These are phyloP conservation scores for Hypercompe scribonia DNA, from an alignment of 2,888 invertebrate genomes.

Conservation along the genomic window DNA sequence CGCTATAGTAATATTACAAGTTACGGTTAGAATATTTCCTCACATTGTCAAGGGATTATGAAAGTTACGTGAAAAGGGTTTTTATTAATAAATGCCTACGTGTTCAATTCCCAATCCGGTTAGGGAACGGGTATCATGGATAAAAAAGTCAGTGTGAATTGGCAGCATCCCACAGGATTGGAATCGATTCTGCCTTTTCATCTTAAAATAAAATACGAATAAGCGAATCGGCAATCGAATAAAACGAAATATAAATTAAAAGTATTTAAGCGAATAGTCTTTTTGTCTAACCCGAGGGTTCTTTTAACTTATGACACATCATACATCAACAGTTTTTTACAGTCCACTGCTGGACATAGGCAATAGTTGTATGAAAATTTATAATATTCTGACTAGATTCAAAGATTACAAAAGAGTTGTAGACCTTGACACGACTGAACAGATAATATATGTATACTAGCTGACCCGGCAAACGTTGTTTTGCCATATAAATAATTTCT, in stretches of 20 bases:
- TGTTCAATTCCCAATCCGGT: background rate
- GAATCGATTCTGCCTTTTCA: background rate
- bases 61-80: background rate
- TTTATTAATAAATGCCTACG: constrained; percentile 4
- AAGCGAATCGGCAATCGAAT: background rate
- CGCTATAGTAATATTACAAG: background rate
- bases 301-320: no score
- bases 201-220: background rate
- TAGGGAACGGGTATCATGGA: background rate
- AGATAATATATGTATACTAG: no score
- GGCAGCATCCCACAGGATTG: background rate
- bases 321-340: no score
- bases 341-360: no score
- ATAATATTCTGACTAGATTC: no score
- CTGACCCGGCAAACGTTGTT: no score
- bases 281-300: background rate
- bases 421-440: no score
- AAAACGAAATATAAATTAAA: background rate
- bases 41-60: background rate
- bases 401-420: no score
- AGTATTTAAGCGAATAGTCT: background rate
- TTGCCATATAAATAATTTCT: no score
- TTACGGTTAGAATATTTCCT: background rate
- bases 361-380: no score
- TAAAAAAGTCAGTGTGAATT: background rate